Evolutionary conservation across 2,113 vertebrate genomes (phyloP).

Genomic region (Apodemus sylvaticus): DNA sequence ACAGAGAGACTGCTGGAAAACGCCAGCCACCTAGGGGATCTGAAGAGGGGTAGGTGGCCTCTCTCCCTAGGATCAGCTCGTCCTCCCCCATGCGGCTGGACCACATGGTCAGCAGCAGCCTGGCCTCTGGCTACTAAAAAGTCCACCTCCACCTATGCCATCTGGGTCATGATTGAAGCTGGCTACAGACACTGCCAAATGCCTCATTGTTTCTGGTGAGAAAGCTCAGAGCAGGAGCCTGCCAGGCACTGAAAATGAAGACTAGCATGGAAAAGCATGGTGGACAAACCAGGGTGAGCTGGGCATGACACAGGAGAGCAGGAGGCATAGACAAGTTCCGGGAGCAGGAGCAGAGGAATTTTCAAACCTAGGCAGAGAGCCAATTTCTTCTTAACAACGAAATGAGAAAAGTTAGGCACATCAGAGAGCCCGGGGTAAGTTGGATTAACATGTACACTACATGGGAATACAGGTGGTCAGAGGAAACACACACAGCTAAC

Average conservation of each 20-base stretch:
- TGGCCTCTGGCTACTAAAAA: not conserved
- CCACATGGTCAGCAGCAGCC: not conserved
- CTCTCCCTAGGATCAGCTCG: not conserved
- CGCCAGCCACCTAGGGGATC: not conserved
- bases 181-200: not conserved
- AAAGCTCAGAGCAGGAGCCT: not conserved
- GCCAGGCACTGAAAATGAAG: not conserved
- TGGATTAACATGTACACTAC: not conserved
- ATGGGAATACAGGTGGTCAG: not conserved
- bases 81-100: not conserved
- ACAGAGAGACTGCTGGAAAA: not conserved
- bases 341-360: not conserved
- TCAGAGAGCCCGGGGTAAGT: not conserved
- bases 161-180: not conserved
- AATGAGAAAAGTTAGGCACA: not conserved
- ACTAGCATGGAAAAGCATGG: not conserved
- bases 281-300: not conserved
- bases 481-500: not conserved
- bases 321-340: not conserved
- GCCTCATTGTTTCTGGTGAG: not conserved
- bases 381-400: not conserved
- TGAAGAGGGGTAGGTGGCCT: not conserved
- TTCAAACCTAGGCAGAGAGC: not conserved
- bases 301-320: not conserved
- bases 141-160: not conserved